phyloP scores from a whole-genome alignment of 2,888 invertebrate genomes.

The Trissolcus japonicus region DNA sequence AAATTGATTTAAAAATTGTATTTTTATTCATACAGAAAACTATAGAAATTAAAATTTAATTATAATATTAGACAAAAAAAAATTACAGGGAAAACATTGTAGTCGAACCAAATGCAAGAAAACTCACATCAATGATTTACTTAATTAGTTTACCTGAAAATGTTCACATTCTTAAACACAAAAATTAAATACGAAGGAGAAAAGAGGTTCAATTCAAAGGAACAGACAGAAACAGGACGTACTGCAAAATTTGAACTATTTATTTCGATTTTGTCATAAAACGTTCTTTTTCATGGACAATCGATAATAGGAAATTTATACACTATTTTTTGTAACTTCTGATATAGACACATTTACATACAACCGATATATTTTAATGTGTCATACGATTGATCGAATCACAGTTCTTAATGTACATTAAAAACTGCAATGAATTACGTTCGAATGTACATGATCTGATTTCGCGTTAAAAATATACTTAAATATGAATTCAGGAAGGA shows the following conservation, averaged over 20 bases:
- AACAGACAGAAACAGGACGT: not conserved
- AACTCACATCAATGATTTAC: too few relatives aligned
- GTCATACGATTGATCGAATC: slow-evolving; percentile 31
- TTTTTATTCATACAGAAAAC: too few relatives aligned
- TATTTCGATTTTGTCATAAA: slow-evolving; percentile 53
- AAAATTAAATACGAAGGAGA: not conserved
- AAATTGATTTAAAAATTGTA: too few relatives aligned
- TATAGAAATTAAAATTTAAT: too few relatives aligned
- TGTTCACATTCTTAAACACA: not conserved
- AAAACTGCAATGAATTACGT: not conserved
- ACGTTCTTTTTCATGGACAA: slow-evolving; percentile 39
- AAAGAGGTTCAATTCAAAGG: not conserved
- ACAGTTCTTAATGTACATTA: slow-evolving; percentile 27
- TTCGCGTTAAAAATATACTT: not conserved
- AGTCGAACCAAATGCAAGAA: too few relatives aligned
- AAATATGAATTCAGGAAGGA: not conserved
- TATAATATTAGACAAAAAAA: too few relatives aligned
- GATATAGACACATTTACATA: slow-evolving; percentile 50
- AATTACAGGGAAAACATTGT: too few relatives aligned
- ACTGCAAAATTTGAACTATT: slow-evolving; percentile 56
- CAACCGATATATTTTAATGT: slow-evolving; percentile 37
- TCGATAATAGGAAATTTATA: slow-evolving; percentile 55
- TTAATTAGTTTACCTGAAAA: not conserved
- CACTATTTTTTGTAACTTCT: slow-evolving; percentile 43
- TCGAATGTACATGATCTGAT: not conserved